Evolutionary conservation across 2,797 vertebrate genomes (phyloP).

Genomic region (Ibycter americanus): DNA sequence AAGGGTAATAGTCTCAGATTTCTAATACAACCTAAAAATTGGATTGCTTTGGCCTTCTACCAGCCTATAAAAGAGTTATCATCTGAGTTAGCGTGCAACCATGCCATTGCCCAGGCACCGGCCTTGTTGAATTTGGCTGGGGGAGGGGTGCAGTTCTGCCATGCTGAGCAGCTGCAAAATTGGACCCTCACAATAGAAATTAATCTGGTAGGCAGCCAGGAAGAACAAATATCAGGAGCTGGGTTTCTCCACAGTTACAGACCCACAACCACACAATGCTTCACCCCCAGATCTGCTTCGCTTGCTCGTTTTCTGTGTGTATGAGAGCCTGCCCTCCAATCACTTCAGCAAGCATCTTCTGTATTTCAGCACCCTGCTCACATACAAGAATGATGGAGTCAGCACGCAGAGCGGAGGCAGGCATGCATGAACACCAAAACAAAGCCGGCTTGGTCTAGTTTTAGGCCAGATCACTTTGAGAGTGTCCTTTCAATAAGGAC

Average conservation of each 20-base stretch:
- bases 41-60: slow-evolving; percentile 33
- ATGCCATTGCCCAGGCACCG: not conserved
- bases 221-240: slow-evolving; percentile 31
- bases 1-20: slow-evolving; percentile 30
- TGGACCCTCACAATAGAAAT: slow-evolving; percentile 44
- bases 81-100: slow-evolving; percentile 3
- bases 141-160: slow-evolving; percentile 35
- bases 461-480: not conserved
- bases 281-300: not conserved
- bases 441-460: not conserved
- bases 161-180: slow-evolving; percentile 45
- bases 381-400: not conserved
- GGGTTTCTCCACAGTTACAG: slow-evolving; percentile 6
- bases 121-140: not conserved
- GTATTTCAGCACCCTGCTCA: not conserved
- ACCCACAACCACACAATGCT: not conserved
- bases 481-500: not conserved
- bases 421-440: slow-evolving; percentile 24
- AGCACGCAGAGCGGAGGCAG: not conserved
- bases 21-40: slow-evolving; percentile 25
- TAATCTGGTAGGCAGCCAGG: slow-evolving; percentile 40
- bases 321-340: not conserved
- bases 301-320: not conserved
- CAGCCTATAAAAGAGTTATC: slow-evolving; percentile 41
- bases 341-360: not conserved